Evolutionary conservation across 2,797 vertebrate genomes (phyloP).

Genomic region (Orientallactaga sibirica): DNA sequence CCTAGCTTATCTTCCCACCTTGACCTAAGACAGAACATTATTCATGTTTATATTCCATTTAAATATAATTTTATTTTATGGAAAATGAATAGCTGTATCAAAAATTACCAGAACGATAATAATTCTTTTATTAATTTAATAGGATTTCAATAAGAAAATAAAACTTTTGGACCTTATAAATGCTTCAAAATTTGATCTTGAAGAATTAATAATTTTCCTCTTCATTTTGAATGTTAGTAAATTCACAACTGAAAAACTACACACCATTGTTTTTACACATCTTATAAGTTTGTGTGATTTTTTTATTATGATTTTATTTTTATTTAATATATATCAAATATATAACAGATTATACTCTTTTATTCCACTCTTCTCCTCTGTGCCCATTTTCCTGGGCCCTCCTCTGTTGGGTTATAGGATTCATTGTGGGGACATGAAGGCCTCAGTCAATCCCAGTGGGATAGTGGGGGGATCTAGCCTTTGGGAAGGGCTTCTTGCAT

Average conservation of each 20-base stretch:
- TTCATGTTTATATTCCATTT: background rate
- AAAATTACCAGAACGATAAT: background rate
- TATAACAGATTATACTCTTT: too few species aligned
- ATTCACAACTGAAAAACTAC: too few species aligned
- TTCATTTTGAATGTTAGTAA: too few species aligned
- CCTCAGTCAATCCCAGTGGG: too few species aligned
- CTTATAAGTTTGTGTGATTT: background rate
- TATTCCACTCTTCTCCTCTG: too few species aligned
- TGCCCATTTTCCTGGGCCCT: too few species aligned
- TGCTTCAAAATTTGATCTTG: background rate
- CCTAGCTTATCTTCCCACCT: accelerated
- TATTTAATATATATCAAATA: too few species aligned
- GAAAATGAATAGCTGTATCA: constrained; percentile 8
- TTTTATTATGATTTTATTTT: background rate
- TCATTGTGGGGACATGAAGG: too few species aligned
- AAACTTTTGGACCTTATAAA: background rate
- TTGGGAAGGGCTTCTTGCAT: too few species aligned
- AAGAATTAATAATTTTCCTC: background rate
- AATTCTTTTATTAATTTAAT: background rate
- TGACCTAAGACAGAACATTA: background rate
- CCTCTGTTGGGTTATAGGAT: too few species aligned
- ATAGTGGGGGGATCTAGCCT: too few species aligned
- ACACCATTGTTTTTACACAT: too few species aligned
- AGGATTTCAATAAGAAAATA: background rate
- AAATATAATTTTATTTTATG: background rate